Evolutionary conservation across 1,140 invertebrate genomes (phyloP).

Genomic region (Leptonema lineaticorne): DNA sequence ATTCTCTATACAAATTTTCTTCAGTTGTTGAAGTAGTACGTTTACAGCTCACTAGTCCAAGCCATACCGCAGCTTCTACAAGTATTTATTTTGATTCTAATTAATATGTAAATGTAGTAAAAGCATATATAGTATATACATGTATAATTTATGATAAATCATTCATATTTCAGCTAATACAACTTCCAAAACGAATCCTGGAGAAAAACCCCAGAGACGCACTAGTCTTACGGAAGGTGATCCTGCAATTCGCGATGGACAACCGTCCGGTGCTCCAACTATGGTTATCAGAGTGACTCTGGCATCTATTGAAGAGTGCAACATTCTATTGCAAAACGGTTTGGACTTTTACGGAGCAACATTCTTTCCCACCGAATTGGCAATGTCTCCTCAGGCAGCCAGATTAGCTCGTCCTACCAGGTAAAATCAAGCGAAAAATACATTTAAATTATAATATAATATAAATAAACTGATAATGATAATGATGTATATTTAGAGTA

Average conservation of each 20-base stretch:
- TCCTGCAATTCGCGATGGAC: conserved; percentile 53
- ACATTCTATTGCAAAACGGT: conserved; percentile 75
- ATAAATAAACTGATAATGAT: neutral
- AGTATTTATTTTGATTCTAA: neutral
- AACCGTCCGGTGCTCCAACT: conserved; percentile 59
- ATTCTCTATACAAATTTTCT: conserved; percentile 75
- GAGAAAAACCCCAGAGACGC: conserved; percentile 51
- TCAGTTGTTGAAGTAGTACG: conserved; percentile 76
- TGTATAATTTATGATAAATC: neutral
- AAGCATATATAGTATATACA: no score
- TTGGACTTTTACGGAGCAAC: conserved; percentile 84
- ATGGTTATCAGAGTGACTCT: conserved; percentile 72
- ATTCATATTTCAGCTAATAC: conserved; percentile 7
- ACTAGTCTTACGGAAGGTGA: conserved; percentile 53
- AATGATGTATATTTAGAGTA: conserved; percentile 48
- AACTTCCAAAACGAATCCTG: conserved; percentile 47
- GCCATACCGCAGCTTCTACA: neutral
- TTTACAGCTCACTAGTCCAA: conserved; percentile 51
- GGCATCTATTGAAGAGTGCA: conserved; percentile 77
- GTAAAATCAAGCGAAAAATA: conserved; percentile 42
- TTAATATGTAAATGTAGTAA: no score
- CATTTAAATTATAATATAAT: neutral
- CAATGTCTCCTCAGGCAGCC: conserved; percentile 59
- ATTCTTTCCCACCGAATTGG: conserved; percentile 79
- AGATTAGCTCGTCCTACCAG: conserved; percentile 57